Base-by-base conservation (phyloP, 2,888 invertebrate species). In the Epiblema foenella region DNA sequence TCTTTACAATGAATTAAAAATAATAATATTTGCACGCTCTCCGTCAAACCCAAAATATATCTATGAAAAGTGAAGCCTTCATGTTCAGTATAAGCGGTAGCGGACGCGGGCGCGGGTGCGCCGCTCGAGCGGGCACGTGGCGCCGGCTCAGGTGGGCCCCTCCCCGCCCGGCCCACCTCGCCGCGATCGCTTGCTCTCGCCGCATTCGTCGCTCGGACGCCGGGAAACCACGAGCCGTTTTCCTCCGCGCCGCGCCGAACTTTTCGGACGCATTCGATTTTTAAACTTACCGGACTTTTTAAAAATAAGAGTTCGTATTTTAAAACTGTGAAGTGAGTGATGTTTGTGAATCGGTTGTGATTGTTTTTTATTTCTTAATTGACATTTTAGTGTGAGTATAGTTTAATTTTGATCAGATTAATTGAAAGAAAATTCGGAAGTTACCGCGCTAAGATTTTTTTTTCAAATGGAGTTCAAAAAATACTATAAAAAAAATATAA, bases 141-240 rank as follows among this genome's bases (percentile, higher is more conserved):
- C 85, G 82, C 68, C 75, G 83, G 85, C 86, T 88, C 91, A 90
- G 91, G 91, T 91, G 90, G 89, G 90, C 87, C 91, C 88, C 91
- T 88, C 91, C 89, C 92, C 88, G 79, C 83, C 85, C 86, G 83
- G 83, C 82, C 83, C 84, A 84, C 82, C 85, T 80, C 80, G 72
- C 70, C 73, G 81, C 83, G 83, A 82, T 83, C 88, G 86, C 86
- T 88, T 89, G 88, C 88, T 86, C 88, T 87, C 89, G 89, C 88
- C 88, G 87, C 90, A 92, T 89, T 92, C 91, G 89, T 90, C 91
- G 92, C 89, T 84, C 88, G 93, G 89, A 89, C 88, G 91, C 90
- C 89, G 93, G 91, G 91, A 91, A 93, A 93, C 90, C 87, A 90
- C 89, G 88, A 89, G 85, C 85, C 87, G 89, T 89, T 92, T 91